Evolutionary conservation across 2,888 invertebrate species (phyloP).

Genomic region (Drosophila histrio): DNA sequence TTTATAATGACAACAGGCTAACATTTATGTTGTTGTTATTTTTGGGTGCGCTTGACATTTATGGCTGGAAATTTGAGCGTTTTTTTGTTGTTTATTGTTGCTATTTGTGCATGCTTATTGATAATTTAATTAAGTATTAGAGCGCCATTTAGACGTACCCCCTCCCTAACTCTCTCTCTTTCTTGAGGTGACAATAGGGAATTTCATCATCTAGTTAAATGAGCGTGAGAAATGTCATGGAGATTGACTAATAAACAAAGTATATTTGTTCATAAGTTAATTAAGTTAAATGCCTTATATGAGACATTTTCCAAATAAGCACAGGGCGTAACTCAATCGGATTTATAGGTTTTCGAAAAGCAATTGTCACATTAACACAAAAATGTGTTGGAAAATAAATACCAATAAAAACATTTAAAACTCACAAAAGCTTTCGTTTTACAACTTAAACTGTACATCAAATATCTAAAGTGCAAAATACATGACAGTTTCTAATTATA

Average conservation of each 20-base stretch:
- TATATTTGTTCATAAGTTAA: background rate
- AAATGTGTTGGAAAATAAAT: conserved; percentile 15
- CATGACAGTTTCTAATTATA: conserved; percentile 23
- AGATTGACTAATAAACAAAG: conserved; percentile 13
- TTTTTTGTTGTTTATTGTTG: conserved; percentile 35
- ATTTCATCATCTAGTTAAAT: conserved; percentile 21
- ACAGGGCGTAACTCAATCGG: background rate
- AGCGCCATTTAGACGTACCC: conserved; percentile 40
- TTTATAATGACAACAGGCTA: conserved; percentile 71
- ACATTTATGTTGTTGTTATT: conserved; percentile 37
- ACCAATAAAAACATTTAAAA: conserved; percentile 13
- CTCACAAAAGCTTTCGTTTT: conserved; percentile 2
- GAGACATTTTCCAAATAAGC: background rate
- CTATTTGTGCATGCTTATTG: conserved; percentile 55
- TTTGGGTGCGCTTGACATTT: conserved; percentile 66
- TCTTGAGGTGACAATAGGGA: conserved; percentile 22
- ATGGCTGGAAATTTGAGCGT: conserved; percentile 51
- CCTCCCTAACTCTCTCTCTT: background rate
- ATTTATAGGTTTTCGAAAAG: background rate
- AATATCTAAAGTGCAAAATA: conserved; percentile 3
- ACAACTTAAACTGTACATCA: conserved; percentile 5
- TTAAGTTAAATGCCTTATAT: background rate
- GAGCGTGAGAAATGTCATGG: conserved; percentile 38
- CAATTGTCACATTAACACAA: conserved; percentile 3
- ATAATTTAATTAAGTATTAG: conserved; percentile 71